Evolutionary conservation across 37 sponge, comb jelly and placozoan genomes (phyloP).

Genomic region (Corticium candelabrum): DNA sequence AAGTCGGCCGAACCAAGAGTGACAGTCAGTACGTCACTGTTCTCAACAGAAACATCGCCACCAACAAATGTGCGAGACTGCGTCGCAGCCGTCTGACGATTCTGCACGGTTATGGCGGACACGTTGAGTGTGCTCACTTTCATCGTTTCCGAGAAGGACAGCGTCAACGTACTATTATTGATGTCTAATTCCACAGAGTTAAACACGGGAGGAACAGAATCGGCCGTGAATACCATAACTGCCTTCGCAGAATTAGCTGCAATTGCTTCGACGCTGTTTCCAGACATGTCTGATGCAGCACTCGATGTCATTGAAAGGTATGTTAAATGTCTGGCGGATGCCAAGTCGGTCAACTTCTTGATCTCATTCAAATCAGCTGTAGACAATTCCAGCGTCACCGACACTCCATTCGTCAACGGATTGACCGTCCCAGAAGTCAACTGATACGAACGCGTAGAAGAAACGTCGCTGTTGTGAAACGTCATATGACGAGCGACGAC

Average conservation of each 20-base stretch:
- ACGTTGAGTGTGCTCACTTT: constrained; percentile 35
- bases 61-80: not conserved
- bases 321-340: constrained; percentile 31
- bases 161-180: constrained; percentile 30
- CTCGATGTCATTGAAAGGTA: constrained; percentile 34
- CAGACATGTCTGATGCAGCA: constrained; percentile 50
- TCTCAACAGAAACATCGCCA: constrained; percentile 31
- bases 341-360: constrained; percentile 43
- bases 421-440: not conserved
- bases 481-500: constrained; percentile 43
- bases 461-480: constrained; percentile 31
- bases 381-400: constrained; percentile 36
- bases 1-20: constrained; percentile 35
- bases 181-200: constrained; percentile 32
- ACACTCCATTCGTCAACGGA: not conserved
- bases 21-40: constrained; percentile 38
- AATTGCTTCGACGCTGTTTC: constrained; percentile 33
- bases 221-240: not conserved
- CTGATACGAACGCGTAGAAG: not conserved
- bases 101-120: constrained; percentile 50
- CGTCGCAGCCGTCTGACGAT: not conserved
- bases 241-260: not conserved
- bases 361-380: constrained; percentile 54
- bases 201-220: constrained; percentile 27
- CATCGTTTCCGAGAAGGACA: constrained; percentile 70